Conservation (phyloP, 1,140 invertebrate species). For the Drosophila ogumai region DNA sequence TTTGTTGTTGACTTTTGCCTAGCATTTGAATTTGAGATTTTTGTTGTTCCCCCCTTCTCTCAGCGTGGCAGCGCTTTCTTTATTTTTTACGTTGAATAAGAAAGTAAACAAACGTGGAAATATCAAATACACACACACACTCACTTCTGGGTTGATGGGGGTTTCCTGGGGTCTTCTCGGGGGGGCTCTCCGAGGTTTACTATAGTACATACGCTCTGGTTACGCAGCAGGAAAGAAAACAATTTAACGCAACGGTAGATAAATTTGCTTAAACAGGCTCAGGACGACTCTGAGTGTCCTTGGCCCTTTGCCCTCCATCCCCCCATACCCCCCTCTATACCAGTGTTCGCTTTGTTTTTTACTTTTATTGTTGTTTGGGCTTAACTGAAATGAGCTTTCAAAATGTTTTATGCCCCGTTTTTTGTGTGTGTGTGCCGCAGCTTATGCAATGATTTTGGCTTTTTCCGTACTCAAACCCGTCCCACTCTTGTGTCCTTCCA, state of each 20-base stretch:
- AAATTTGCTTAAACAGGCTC: slow-evolving; percentile 61
- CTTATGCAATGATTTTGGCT: slow-evolving; percentile 40
- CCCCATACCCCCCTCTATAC: not conserved
- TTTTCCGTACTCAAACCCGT: slow-evolving; percentile 1
- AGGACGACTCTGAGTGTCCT: slow-evolving; percentile 49
- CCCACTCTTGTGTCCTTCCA: slow-evolving; percentile 69
- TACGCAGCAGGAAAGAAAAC: slow-evolving; percentile 66
- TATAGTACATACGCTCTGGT: slow-evolving; percentile 40
- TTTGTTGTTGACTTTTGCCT: slow-evolving; percentile 50
- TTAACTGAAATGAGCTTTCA: slow-evolving; percentile 62
- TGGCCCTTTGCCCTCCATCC: slow-evolving; percentile 24
- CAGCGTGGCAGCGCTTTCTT: slow-evolving; percentile 3
- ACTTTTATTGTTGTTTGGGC: slow-evolving; percentile 55
- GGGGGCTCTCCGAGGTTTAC: slow-evolving; percentile 8
- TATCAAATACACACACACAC: slow-evolving; percentile 35
- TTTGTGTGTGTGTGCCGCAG: slow-evolving; percentile 37
- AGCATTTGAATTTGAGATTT: slow-evolving; percentile 52
- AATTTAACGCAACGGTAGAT: slow-evolving; percentile 69
- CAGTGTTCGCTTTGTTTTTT: slow-evolving; percentile 23
- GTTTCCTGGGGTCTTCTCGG: not conserved
- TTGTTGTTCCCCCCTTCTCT: slow-evolving; percentile 1
- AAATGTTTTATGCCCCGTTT: slow-evolving; percentile 60
- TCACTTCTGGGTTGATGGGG: too few species aligned
- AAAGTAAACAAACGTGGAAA: slow-evolving; percentile 61
- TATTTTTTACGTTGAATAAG: slow-evolving; percentile 67